These are phyloP conservation scores for Heliangelus exortis DNA, from an alignment of 2,797 vertebrate genomes.

Conservation along the genomic window DNA sequence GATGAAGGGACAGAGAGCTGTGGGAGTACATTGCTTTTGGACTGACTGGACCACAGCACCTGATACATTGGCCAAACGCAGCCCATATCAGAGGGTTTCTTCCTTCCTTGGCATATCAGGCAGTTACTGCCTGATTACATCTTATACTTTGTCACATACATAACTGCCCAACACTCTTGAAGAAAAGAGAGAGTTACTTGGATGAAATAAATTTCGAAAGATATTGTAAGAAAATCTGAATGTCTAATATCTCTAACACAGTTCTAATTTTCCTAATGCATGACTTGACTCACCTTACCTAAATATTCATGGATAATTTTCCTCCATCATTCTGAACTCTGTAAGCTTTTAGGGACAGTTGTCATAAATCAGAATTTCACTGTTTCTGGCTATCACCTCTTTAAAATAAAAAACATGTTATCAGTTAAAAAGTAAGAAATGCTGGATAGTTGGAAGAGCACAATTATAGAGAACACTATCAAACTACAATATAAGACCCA, in stretches of 20 bases:
- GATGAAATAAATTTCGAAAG: conserved; percentile 42
- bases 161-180: background rate
- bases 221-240: conserved; percentile 34
- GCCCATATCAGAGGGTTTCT: background rate
- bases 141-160: background rate
- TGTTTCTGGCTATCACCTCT: conserved; percentile 65
- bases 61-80: background rate
- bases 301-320: conserved; percentile 46
- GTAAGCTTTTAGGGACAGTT: conserved; percentile 64
- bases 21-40: background rate
- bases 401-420: conserved; percentile 53
- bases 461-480: conserved; percentile 38
- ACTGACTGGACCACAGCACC: background rate
- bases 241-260: conserved; percentile 28
- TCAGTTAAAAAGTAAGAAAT: conserved; percentile 68
- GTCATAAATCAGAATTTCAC: conserved; percentile 69
- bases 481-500: conserved; percentile 58
- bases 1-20: background rate
- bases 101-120: background rate
- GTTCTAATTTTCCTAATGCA: conserved; percentile 61
- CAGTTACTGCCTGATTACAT: conserved; percentile 10
- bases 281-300: conserved; percentile 32
- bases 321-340: conserved; percentile 43
- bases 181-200: conserved; percentile 31
- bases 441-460: background rate